These are phyloP conservation scores for Drosophila ficusphila DNA, from an alignment of 1,140 invertebrate genomes.

Conservation along the genomic window DNA sequence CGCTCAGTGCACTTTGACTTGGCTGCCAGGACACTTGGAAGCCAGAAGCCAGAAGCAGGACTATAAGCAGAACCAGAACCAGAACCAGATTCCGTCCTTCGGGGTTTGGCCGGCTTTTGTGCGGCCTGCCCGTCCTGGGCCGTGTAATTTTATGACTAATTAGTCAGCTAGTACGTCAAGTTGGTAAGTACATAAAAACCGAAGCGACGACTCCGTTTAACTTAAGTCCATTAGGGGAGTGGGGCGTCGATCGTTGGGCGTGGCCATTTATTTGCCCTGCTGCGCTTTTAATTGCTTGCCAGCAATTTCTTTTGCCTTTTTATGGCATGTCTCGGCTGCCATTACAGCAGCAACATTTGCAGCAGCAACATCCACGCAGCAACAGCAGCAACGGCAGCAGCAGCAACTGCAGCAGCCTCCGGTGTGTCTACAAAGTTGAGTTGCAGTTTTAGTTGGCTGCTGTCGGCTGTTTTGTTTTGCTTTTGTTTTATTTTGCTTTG, in stretches of 20 bases:
- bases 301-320: slow-evolving; percentile 63
- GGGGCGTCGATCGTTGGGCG: slow-evolving; percentile 64
- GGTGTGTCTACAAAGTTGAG: slow-evolving; percentile 77
- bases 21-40: slow-evolving; percentile 19
- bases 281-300: slow-evolving; percentile 76
- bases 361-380: not conserved
- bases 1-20: slow-evolving; percentile 76
- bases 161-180: slow-evolving; percentile 75
- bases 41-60: not conserved
- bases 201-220: slow-evolving; percentile 55
- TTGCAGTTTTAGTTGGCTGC: slow-evolving; percentile 71
- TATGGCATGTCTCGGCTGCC: slow-evolving; percentile 56
- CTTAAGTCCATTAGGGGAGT: slow-evolving; percentile 54
- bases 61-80: not conserved
- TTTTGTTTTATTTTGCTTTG: slow-evolving; percentile 39
- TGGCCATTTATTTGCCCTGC: slow-evolving; percentile 72
- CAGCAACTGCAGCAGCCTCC: slow-evolving; percentile 36
- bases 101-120: slow-evolving; percentile 61
- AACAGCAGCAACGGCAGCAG: slow-evolving; percentile 7
- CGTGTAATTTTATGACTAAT: slow-evolving; percentile 81
- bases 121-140: slow-evolving; percentile 35
- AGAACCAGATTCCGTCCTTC: slow-evolving; percentile 1
- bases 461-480: slow-evolving; percentile 15
- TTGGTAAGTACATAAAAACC: slow-evolving; percentile 64
- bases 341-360: slow-evolving; percentile 14